Base-by-base conservation (phyloP, 30 jellyfish, hydroid and myxozoan species). In the Turritopsis dohrnii region DNA sequence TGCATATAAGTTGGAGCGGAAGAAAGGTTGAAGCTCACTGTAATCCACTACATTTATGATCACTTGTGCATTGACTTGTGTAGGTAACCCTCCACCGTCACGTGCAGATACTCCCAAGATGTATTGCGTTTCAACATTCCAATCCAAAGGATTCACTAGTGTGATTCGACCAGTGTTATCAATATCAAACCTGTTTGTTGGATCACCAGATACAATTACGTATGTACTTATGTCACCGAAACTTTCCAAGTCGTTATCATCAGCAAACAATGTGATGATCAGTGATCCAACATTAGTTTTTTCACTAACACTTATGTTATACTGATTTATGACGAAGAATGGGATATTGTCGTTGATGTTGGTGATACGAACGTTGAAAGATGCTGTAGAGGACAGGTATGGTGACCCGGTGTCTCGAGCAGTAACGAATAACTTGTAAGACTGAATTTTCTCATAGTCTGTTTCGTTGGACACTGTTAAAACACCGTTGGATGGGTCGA, bases 341-440 rank as follows among this genome's bases (percentile, higher is more conserved):
- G 98, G 98, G 21, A 52, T 28, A 83, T 93, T 93, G 83, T 93
- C 98, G 29, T 93, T 93, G 72, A 88, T 77, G 60, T 93, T 91
- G 28, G 77, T 80, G 30, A 91, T 87, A 69, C 7, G 53, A 0
- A 91, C 66, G 23, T 66, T 74, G 28, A 93, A 72, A 8, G 66
- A 71, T 82, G 74, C 83, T 21, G 87, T 75, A 16, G 90, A 24
- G 54, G 89, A 83, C 13, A 93, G 79, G 29, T 83, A 92, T 18
- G 98, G 98, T 4, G 92, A 79, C 8, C 96, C 98, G 21, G 27
- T 54, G 54, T 93, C 98, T 83, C 84, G 72, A 18, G 88, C 98
- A 22, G 86, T 83, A 18, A 76, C 96, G 26, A 88, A 72, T 25
- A 93, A 76, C 22, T 88, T 87, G 41, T 81, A 80, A 19, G 23